Conservation (phyloP, 1,140 invertebrate genomes). For the Venturia canescens region DNA sequence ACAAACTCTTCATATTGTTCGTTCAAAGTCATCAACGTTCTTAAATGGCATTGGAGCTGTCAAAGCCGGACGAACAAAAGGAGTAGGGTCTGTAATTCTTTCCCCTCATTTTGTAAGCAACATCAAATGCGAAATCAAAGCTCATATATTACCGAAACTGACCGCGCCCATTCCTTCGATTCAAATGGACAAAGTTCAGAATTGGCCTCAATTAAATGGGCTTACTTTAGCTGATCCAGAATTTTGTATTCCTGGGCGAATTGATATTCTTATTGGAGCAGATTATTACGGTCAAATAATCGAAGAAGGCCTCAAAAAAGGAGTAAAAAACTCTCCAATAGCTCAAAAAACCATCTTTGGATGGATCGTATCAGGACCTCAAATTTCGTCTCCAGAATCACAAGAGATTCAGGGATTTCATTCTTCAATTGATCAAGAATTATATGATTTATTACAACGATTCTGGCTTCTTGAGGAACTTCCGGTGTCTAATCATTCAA, state of each 20-base stretch:
- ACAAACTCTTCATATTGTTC: slow-evolving; percentile 48
- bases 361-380: slow-evolving; percentile 39
- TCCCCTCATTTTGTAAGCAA: neutral
- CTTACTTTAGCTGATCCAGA: slow-evolving; percentile 36
- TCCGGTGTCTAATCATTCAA: neutral
- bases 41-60: slow-evolving; percentile 23
- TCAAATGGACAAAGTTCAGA: no score
- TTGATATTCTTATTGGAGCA: slow-evolving; percentile 41
- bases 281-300: slow-evolving; percentile 33
- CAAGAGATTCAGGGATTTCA: neutral
- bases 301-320: slow-evolving; percentile 11
- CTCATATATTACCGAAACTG: slow-evolving; percentile 25
- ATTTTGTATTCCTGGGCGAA: neutral
- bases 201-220: slow-evolving; percentile 19
- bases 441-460: neutral
- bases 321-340: slow-evolving; percentile 9
- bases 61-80: neutral
- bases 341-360: slow-evolving; percentile 36
- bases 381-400: neutral
- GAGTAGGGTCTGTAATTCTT: neutral
- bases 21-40: neutral
- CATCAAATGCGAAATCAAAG: neutral
- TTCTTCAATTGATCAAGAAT: neutral
- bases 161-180: slow-evolving; percentile 6
- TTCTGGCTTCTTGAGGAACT: slow-evolving; percentile 42